Base-by-base conservation (phyloP, 2,888 invertebrate species). In the Athrips mouffetella region DNA sequence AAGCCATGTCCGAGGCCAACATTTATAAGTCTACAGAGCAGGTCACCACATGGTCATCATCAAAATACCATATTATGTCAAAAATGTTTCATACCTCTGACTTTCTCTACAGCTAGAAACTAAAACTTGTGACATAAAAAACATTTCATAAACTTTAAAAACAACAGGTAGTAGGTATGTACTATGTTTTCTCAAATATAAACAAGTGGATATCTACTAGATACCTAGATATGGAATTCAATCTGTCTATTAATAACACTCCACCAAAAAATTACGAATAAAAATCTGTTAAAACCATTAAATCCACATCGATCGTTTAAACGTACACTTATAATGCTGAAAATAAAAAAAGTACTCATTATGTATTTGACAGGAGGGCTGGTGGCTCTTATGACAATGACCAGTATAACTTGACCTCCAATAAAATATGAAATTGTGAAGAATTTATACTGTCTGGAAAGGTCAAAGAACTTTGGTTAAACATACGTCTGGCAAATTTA, bases 341-440 rank as follows among this genome's bases (percentile, higher is more conserved):
- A 76, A 78, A 63, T 58, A 57, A 65, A 73, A 72, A 71, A 72
- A 67, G 58, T 62, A 57, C 67, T 73, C 70, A 77, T 79, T 83
- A 85, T 85, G 76, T 83, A 80, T 80, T 76, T 80, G 79, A 80
- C 81, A 78, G 73, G 65, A 66, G 65, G 66, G 70, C 63, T 59
- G 64, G 59, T 55, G 65, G 63, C 70, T n/a, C 69, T 56, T 57
- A 52, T 53, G 57, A 51, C 52, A 44, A 35, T 42, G 56, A 60
- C 78, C 76, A 67, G 48, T 48, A 39, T 55, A 61, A 44, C 41
- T 49, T 60, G 77, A 67, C 59, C 65, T 55, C 20, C 50, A 57
- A 50, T 53, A 52, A 55, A n/a, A 21, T 37, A 21, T 8, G 11
- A 21, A 37, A 37, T 37, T 37, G 20, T 11, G 20, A 18, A 21